These are phyloP conservation scores for Prunella strophiata DNA, from an alignment of 2,797 vertebrate genomes.

Conservation along the genomic window DNA sequence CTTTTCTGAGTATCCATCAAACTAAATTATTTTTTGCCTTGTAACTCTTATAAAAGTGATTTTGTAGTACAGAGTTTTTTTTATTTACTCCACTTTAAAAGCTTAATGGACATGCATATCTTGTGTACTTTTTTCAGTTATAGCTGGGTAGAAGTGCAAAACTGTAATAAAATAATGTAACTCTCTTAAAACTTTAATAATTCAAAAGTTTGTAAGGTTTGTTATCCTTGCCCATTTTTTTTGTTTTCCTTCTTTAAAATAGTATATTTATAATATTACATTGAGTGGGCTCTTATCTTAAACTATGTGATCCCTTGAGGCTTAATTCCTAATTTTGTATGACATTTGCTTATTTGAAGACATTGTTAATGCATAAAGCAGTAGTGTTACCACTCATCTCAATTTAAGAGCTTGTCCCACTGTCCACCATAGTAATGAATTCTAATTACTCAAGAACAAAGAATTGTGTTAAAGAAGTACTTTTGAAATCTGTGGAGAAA, in stretches of 20 bases:
- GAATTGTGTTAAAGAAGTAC: neutral
- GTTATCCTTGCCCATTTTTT: neutral
- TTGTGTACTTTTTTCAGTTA: neutral
- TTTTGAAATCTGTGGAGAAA: neutral
- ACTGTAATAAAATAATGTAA: neutral
- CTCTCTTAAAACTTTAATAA: neutral
- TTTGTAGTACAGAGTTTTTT: neutral
- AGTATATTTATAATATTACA: neutral
- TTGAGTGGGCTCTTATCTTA: neutral
- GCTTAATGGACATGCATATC: neutral
- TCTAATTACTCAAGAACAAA: neutral
- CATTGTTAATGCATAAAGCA: neutral
- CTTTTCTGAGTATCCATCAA: neutral
- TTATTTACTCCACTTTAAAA: neutral
- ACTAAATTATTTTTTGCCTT: neutral
- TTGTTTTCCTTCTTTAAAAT: neutral
- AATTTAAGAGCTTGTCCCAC: neutral
- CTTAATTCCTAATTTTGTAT: neutral
- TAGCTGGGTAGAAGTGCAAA: neutral
- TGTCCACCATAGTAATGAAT: neutral
- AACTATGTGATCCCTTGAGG: neutral
- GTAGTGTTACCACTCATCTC: neutral
- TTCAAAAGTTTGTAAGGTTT: neutral
- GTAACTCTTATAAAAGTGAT: neutral
- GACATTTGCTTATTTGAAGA: neutral